phyloP scores from a whole-genome alignment of 2,797 vertebrate species.

The Menidia menidia region DNA sequence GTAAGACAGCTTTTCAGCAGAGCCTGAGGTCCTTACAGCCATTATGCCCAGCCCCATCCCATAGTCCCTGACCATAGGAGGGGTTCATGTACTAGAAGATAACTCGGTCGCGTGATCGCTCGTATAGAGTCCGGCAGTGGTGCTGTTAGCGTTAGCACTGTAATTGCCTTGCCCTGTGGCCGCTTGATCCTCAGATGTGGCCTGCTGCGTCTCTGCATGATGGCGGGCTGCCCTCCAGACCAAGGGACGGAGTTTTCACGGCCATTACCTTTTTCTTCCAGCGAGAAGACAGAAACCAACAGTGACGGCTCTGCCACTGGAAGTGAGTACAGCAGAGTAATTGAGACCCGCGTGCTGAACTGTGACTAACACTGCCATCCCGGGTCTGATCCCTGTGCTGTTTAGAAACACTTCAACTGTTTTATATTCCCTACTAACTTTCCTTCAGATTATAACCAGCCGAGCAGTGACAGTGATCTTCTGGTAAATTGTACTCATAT shows the following conservation, averaged over 20 bases:
- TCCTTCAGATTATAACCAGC: background rate
- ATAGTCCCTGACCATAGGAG: conserved; percentile 20
- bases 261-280: conserved; percentile 85
- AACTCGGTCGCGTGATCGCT: conserved; percentile 35
- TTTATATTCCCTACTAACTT: conserved; percentile 8
- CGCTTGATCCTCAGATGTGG: conserved; percentile 87
- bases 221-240: conserved; percentile 88
- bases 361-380: conserved; percentile 27
- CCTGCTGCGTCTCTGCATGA: conserved; percentile 90
- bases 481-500: background rate
- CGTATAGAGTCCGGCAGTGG: conserved; percentile 44
- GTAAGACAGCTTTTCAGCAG: conserved; percentile 23
- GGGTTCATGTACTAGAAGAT: conserved; percentile 35
- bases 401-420: background rate
- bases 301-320: conserved; percentile 91
- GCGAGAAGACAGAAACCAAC: conserved; percentile 95
- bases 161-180: conserved; percentile 84
- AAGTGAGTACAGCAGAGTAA: conserved; percentile 80
- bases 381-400: background rate
- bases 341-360: conserved; percentile 17
- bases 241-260: conserved; percentile 86
- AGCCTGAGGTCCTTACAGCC: conserved; percentile 26
- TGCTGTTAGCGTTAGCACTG: conserved; percentile 81
- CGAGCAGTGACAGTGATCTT: background rate
- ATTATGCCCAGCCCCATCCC: conserved; percentile 2